Conservation (phyloP, 1,140 invertebrate species). For the Rhopalosiphum maidis region DNA sequence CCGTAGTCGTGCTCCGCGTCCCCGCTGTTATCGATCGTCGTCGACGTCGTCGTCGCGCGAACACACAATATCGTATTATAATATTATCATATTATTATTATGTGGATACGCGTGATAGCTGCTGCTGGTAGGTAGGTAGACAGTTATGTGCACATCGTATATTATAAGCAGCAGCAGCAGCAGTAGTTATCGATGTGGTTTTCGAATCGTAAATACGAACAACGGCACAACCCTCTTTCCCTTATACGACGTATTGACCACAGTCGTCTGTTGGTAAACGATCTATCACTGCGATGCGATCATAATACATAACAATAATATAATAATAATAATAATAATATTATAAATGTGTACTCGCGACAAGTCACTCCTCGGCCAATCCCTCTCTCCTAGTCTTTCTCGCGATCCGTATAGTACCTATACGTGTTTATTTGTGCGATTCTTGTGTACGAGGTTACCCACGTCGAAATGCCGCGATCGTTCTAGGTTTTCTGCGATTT, state of each 20-base stretch:
- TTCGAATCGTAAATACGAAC: not conserved
- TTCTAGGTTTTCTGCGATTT: too few species aligned
- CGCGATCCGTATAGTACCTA: too few species aligned
- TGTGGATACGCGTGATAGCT: not conserved
- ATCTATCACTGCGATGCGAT: not conserved
- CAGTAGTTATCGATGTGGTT: not conserved
- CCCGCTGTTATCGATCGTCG: not conserved
- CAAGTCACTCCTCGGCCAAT: not conserved
- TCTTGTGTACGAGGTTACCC: too few species aligned
- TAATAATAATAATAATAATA: too few species aligned
- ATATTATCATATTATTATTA: not conserved
- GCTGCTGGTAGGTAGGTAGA: not conserved
- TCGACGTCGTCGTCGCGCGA: not conserved
- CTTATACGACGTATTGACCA: not conserved
- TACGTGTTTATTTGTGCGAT: too few species aligned
- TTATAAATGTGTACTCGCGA: not conserved
- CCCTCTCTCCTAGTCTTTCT: too few species aligned
- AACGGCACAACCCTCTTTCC: not conserved
- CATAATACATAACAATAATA: not conserved
- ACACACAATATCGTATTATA: slow-evolving; percentile 7
- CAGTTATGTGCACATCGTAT: not conserved
- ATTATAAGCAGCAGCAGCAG: not conserved
- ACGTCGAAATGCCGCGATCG: too few species aligned
- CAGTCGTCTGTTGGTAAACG: not conserved
- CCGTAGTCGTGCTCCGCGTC: not conserved